phyloP scores from a whole-genome alignment of 2,113 vertebrate genomes.

The Castor canadensis region DNA sequence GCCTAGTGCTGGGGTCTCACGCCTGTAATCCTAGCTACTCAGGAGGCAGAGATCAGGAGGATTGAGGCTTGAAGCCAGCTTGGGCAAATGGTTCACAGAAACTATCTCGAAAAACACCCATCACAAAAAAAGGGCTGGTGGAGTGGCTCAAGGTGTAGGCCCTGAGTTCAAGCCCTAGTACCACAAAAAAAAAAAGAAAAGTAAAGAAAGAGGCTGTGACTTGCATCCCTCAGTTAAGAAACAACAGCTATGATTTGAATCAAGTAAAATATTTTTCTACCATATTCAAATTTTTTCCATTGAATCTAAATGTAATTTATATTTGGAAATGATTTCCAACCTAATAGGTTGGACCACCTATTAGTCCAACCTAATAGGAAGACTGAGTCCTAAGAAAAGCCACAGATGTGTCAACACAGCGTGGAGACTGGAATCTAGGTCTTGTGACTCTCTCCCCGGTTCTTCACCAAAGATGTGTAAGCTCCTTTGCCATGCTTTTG shows the following conservation, averaged over 20 bases:
- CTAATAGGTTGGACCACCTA: too few species aligned
- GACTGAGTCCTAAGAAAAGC: background rate
- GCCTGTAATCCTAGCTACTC: too few species aligned
- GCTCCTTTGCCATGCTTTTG: rapidly evolving
- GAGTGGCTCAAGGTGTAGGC: too few species aligned
- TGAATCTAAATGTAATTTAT: background rate
- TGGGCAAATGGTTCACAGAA: too few species aligned
- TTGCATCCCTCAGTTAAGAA: background rate
- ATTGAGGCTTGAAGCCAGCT: too few species aligned
- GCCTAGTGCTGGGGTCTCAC: too few species aligned
- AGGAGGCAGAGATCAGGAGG: too few species aligned
- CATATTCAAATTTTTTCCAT: background rate
- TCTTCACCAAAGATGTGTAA: background rate
- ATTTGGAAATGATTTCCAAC: background rate
- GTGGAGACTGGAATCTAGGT: background rate
- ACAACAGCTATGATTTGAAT: background rate
- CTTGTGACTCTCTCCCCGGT: background rate
- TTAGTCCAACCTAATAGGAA: background rate
- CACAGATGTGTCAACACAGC: background rate
- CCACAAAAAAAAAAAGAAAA: too few species aligned
- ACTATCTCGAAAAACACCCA: too few species aligned
- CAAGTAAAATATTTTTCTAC: background rate
- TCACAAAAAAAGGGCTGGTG: too few species aligned
- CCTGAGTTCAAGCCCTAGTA: too few species aligned
- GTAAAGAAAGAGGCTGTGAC: background rate